Evolutionary conservation across 2,888 invertebrate species (phyloP), one percentile per base, ranked within the genome.

Genomic region (Linnaemya vulpina): DNA sequence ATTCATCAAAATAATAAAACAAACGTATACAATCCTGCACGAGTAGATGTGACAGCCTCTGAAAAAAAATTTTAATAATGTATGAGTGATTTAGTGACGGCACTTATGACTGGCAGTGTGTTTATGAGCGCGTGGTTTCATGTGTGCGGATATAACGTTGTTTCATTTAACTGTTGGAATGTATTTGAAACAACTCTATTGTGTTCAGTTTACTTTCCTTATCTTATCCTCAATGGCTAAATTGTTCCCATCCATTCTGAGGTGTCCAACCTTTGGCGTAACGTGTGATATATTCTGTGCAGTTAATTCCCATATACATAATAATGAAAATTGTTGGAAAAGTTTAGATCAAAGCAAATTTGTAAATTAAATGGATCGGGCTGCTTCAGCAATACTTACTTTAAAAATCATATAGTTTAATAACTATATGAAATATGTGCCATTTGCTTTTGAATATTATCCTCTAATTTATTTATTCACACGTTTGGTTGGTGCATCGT

Each of bases 1-100:
- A 74, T 81, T 84, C 81, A 77, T 73, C 70, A 74, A 60, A 74
- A 79, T 15, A 46, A 71, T 63, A 79, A 79, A 79, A 79, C 2
- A 20, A 20, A 43, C 20, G 62, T 53, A 40, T 22, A 46, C 35
- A 73, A 46, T 40, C 7, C 5, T 22, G 4, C 22, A 35, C 13
- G 13, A 63, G 22, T 35, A 20, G 15, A 25, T 65, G n/a, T 5
- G 10, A 58, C 53, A 71, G 43, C 15, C 65, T 35, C 49, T 65
- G 35, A 22, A 73, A 67, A 43, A 35, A 40, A 30, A 51, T 17
- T 17, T 65, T 10, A n/a, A 25, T 25, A 55, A 46, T n/a, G 35
- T 46, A n/a, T 46, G 35, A 20, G 20, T 25, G 53, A 9, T 10
- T 70, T 30, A n/a, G 30, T 30, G 30, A 30, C 30, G 2, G 30